Evolutionary conservation across 2,797 vertebrate species (phyloP).

Genomic region (Sebastes nivosus): DNA sequence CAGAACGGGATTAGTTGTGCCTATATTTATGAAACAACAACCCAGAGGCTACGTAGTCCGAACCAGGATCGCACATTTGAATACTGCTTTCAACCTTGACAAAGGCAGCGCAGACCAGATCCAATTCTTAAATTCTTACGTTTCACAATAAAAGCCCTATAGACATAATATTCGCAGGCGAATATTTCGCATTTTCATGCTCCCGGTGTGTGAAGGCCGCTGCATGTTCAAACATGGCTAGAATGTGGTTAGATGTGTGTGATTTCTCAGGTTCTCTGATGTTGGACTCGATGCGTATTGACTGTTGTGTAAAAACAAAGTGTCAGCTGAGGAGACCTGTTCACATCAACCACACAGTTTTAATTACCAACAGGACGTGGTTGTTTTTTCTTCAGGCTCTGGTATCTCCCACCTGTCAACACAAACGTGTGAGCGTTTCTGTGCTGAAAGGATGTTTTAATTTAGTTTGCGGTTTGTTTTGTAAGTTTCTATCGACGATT

Average conservation of each 20-base stretch:
- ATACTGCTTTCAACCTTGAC: too few relatives aligned
- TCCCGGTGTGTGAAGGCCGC: too few relatives aligned
- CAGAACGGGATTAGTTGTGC: too few relatives aligned
- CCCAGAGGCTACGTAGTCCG: too few relatives aligned
- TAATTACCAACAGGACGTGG: slow-evolving; percentile 1
- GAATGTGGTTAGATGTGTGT: not conserved
- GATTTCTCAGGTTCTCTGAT: not conserved
- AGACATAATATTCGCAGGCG: too few relatives aligned
- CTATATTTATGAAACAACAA: too few relatives aligned
- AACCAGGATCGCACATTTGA: too few relatives aligned
- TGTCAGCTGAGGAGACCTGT: not conserved
- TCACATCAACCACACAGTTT: not conserved
- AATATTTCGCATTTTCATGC: too few relatives aligned
- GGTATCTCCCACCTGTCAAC: not conserved
- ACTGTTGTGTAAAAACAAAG: slow-evolving; percentile 4
- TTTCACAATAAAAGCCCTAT: too few relatives aligned
- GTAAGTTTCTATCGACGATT: not conserved
- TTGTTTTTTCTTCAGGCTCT: not conserved
- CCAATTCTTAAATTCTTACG: fast-evolving
- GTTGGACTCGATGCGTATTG: not conserved
- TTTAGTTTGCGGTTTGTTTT: not conserved
- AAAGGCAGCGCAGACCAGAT: too few relatives aligned
- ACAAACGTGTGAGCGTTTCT: not conserved
- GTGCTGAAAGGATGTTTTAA: not conserved
- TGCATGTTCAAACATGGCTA: not conserved